phyloP scores from a whole-genome alignment of 2,797 vertebrate genomes.

The Gymnopithys bicolor region DNA sequence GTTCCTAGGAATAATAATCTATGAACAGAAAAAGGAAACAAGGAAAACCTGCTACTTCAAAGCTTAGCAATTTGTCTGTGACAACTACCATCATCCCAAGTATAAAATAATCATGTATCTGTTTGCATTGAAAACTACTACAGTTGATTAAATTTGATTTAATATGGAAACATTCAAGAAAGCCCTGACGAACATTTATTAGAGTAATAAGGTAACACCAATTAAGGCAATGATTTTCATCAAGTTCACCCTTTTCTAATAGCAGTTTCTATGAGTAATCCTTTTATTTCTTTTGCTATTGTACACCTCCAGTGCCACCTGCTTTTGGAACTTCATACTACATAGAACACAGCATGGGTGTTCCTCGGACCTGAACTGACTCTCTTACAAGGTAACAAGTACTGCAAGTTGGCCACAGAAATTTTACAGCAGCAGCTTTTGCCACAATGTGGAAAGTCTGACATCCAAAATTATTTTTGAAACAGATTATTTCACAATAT shows the following conservation, averaged over 20 bases:
- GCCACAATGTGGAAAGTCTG: background rate
- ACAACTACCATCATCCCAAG: background rate
- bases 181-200: background rate
- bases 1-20: background rate
- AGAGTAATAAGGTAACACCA: background rate
- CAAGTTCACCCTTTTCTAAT: background rate
- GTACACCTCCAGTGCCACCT: background rate
- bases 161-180: background rate
- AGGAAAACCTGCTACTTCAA: background rate
- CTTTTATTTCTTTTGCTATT: background rate
- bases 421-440: background rate
- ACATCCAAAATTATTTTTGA: background rate
- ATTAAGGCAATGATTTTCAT: background rate
- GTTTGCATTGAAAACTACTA: background rate
- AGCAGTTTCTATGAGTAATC: background rate
- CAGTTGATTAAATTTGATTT: background rate
- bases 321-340: background rate
- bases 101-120: background rate
- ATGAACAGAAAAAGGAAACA: background rate
- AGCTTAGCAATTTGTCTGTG: background rate
- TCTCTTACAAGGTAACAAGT: background rate
- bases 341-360: rapidly evolving
- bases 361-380: background rate
- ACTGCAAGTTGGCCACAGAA: background rate
- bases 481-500: background rate